Evolutionary conservation across 2,113 vertebrate species (phyloP).

Genomic region (Blennius ocellaris): DNA sequence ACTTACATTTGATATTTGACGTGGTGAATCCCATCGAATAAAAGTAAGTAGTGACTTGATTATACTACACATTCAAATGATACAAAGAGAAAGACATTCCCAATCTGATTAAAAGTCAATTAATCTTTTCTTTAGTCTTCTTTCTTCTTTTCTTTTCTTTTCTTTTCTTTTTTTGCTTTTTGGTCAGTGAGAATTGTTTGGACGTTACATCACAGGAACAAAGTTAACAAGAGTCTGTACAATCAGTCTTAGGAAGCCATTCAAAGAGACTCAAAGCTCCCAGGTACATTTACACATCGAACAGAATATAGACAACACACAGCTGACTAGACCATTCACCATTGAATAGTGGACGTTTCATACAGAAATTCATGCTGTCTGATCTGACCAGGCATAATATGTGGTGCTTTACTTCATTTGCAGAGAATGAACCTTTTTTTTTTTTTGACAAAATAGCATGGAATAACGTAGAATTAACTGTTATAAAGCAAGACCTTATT

Average conservation of each 20-base stretch:
- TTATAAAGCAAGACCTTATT: slow-evolving; percentile 11
- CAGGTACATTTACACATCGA: slow-evolving; percentile 70
- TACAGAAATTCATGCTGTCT: slow-evolving; percentile 67
- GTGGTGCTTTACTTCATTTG: slow-evolving; percentile 44
- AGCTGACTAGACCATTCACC: slow-evolving; percentile 60
- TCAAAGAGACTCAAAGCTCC: slow-evolving; percentile 53
- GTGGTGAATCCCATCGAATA: slow-evolving; percentile 56
- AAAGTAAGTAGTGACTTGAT: slow-evolving; percentile 57
- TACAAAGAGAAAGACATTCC: slow-evolving; percentile 59
- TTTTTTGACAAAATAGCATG: slow-evolving; percentile 17
- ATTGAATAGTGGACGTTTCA: slow-evolving; percentile 64
- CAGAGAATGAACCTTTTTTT: slow-evolving; percentile 32
- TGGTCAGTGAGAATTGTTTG: slow-evolving; percentile 52
- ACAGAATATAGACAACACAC: slow-evolving; percentile 70
- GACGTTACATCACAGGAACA: slow-evolving; percentile 80
- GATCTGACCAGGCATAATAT: slow-evolving; percentile 56
- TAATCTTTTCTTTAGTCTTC: slow-evolving; percentile 9
- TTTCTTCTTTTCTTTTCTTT: slow-evolving; percentile 50
- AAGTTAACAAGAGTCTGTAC: slow-evolving; percentile 66
- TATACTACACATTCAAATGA: slow-evolving; percentile 65
- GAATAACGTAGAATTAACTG: slow-evolving; percentile 24
- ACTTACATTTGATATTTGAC: slow-evolving; percentile 65
- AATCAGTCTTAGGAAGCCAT: slow-evolving; percentile 65
- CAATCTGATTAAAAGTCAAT: slow-evolving; percentile 44
- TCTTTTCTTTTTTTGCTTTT: slow-evolving; percentile 70